Percentiles rank a stretch among this genome's conserved stretches.
Conservation (phyloP, 2,888 invertebrate genomes). For the Saturnia pavonia region DNA sequence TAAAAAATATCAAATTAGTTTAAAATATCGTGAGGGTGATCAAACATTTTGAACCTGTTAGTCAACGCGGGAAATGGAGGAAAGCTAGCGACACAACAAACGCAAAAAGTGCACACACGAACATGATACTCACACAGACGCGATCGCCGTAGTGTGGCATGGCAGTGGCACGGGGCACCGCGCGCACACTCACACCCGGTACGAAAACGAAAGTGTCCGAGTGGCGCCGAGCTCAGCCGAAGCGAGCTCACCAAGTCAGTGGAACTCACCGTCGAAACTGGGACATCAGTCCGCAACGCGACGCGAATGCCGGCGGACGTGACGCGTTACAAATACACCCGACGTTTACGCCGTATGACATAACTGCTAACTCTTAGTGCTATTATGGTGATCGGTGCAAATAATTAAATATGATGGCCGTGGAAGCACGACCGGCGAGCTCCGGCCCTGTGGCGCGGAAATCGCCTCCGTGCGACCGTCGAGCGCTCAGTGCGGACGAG, state of each 20-base stretch:
- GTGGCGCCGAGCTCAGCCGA: conserved; percentile 75
- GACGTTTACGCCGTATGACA: conserved; percentile 73
- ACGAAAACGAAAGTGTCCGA: conserved; percentile 82
- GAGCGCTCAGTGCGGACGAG: conserved; percentile 68
- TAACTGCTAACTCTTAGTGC: conserved; percentile 70
- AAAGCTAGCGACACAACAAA: conserved; percentile 60
- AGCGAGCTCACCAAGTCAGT: conserved; percentile 80
- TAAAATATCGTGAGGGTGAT: conserved; percentile 41
- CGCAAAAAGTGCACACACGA: conserved; percentile 28
- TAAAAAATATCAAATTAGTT: not conserved
- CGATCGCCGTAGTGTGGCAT: no score
- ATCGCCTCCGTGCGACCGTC: conserved; percentile 51
- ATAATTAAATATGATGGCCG: conserved; percentile 77
- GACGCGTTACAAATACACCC: conserved; percentile 52
- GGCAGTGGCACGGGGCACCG: conserved; percentile 33
- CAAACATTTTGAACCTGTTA: conserved; percentile 61
- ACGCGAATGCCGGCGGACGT: conserved; percentile 77
- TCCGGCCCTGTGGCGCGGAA: conserved; percentile 64
- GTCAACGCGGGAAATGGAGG: conserved; percentile 74
- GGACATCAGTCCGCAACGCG: conserved; percentile 84
- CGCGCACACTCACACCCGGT: conserved; percentile 25
- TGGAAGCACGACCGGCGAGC: conserved; percentile 75
- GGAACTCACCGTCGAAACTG: conserved; percentile 83
- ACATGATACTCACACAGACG: conserved; percentile 31
- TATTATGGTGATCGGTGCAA: conserved; percentile 74